Percentiles rank a stretch among this genome's conserved stretches.
Evolutionary conservation across 2,888 invertebrate genomes (phyloP).

Genomic region (Nomada fucata): DNA sequence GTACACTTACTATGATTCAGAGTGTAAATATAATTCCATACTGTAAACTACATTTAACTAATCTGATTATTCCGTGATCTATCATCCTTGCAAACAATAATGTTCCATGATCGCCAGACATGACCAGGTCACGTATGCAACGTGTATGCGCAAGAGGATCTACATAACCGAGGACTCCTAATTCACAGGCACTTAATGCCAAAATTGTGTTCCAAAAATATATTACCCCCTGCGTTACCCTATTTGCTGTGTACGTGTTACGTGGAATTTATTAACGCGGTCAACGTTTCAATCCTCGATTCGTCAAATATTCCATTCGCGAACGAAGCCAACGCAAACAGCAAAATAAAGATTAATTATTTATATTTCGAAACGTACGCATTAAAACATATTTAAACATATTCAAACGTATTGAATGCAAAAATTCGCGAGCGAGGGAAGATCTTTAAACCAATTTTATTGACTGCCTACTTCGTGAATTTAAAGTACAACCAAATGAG

Average conservation of each 20-base stretch:
- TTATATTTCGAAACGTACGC: no score
- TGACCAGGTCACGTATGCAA: slow-evolving; percentile 58
- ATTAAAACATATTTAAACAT: no score
- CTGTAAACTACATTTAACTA: background rate
- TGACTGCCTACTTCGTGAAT: background rate
- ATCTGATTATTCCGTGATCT: background rate
- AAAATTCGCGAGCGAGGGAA: background rate
- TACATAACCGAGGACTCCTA: slow-evolving; percentile 36
- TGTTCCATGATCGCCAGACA: slow-evolving; percentile 53
- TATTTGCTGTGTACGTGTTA: slow-evolving; percentile 32
- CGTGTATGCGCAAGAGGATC: slow-evolving; percentile 42
- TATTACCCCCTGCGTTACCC: slow-evolving; percentile 42
- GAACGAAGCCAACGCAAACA: no score
- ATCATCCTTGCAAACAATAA: slow-evolving; percentile 26
- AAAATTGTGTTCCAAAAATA: slow-evolving; percentile 65
- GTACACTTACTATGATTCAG: no score
- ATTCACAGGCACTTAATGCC: slow-evolving; percentile 49
- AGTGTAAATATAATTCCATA: background rate
- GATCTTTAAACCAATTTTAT: background rate
- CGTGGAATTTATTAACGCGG: slow-evolving; percentile 55
- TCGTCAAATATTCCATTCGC: no score
- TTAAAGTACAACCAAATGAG: no score
- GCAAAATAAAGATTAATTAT: no score
- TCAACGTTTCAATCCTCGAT: background rate
- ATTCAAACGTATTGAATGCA: no score